Base-by-base conservation (phyloP, 2,888 invertebrate genomes). In the Thyatira batis region DNA sequence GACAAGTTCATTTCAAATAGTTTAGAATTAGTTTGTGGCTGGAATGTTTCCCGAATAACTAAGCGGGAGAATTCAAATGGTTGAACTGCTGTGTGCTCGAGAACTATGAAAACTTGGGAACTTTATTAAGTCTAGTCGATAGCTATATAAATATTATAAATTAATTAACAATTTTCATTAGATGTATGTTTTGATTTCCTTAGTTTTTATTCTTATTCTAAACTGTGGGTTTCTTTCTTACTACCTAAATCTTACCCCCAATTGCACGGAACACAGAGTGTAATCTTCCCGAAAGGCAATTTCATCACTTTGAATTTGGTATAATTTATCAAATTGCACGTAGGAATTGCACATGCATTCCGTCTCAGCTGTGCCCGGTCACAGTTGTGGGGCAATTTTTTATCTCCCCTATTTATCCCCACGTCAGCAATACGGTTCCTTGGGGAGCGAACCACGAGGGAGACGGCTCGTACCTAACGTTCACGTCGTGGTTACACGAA, bases 291-390 rank as follows among this genome's bases (percentile, higher is more conserved):
- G 68, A 67, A 73, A 74, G 75, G 80, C 67, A 80, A 81, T 86
- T 84, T 84, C 82, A 83, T 86, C 82, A 82, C 73, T 73, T 76
- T 73, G 78, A 76, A 84, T 85, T 82, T 68, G 73, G 84, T 80
- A 84, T 88, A 89, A 90, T 90, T 89, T 87, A 89, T 88, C 84
- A 89, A 89, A 88, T 87, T 84, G 84, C 78, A 69, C 63, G 61
- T 65, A 60, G 72, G 66, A 69, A 79, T 78, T 87, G 87, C 89
- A 89, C 85, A 85, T 87, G 89, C 85, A 84, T 62, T 71, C 79
- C 72, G 74, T 70, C 83, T 84, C 89, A 89, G 89, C 86, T 89
- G 88, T 71, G 80, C 64, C 63, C 74, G 73, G 75, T 78, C 77
- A 75, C 80, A 80, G 77, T 74, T 71, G 80, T 73, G 71, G 74